phyloP scores from a whole-genome alignment of 2,888 invertebrate genomes.

The Acanthacorydalis orientalis region DNA sequence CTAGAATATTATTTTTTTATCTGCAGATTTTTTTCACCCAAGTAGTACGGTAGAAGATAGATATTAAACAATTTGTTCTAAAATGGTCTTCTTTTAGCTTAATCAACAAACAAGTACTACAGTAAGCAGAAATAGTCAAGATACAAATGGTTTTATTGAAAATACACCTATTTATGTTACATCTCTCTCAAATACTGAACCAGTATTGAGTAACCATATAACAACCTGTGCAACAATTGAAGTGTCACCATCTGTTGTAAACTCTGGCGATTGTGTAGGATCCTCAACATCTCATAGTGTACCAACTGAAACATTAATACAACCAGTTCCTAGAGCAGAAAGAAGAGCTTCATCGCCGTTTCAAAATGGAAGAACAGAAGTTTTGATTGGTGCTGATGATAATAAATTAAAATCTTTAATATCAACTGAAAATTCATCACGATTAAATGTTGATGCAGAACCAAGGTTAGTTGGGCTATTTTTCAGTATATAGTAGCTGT shows the following conservation, averaged over 20 bases:
- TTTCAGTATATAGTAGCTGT: not conserved
- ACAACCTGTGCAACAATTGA: constrained; percentile 29
- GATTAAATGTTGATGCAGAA: constrained; percentile 36
- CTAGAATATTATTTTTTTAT: no score
- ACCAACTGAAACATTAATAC: constrained; percentile 28
- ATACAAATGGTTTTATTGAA: constrained; percentile 67
- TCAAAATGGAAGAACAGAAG: constrained; percentile 58
- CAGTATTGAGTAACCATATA: constrained; percentile 30
- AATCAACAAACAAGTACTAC: constrained; percentile 37
- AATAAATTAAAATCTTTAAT: constrained; percentile 43
- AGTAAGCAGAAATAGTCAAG: constrained; percentile 34
- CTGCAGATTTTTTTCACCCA: no score
- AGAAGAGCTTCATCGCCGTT: constrained; percentile 37
- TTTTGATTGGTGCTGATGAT: constrained; percentile 49
- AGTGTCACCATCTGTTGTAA: constrained; percentile 12
- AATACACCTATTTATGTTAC: constrained; percentile 73
- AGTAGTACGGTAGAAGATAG: no score
- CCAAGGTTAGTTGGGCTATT: constrained; percentile 32
- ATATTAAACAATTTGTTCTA: no score
- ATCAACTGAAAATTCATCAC: constrained; percentile 38
- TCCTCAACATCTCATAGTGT: constrained; percentile 11
- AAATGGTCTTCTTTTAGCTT: constrained; percentile 29
- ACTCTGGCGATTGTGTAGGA: constrained; percentile 21
- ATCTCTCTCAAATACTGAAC: constrained; percentile 42
- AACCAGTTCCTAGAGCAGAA: constrained; percentile 14